Evolutionary conservation across 2,113 vertebrate genomes (phyloP).

Genomic region (Alethe diademata): DNA sequence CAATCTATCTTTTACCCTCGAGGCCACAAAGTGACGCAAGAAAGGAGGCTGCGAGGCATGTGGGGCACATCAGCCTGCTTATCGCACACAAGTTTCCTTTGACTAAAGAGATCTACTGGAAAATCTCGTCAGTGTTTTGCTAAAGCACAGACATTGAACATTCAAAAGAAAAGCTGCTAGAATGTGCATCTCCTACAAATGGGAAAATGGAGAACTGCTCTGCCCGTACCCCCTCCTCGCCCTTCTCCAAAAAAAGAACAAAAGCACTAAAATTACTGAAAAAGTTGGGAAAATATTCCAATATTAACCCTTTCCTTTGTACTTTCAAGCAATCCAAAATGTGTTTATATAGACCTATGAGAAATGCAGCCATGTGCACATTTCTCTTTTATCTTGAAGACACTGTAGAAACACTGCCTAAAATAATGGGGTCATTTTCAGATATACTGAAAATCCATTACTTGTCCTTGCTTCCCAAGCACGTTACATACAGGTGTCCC

Average conservation of each 20-base stretch:
- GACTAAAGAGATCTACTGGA: not conserved
- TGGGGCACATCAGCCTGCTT: not conserved
- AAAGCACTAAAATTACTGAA: not conserved
- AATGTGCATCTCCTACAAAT: not conserved
- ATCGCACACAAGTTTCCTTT: not conserved
- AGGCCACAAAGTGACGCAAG: not conserved
- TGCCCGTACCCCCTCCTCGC: fast-evolving
- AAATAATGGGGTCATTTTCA: not conserved
- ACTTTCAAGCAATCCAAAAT: not conserved
- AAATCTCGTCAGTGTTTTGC: not conserved
- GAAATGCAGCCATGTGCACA: not conserved
- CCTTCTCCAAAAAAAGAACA: too few relatives aligned
- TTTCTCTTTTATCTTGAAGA: not conserved
- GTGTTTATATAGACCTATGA: not conserved
- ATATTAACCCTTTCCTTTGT: not conserved
- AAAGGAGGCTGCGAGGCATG: not conserved
- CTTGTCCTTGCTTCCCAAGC: not conserved
- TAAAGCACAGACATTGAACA: not conserved
- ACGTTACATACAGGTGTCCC: not conserved
- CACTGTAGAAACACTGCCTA: not conserved
- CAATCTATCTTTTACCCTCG: not conserved
- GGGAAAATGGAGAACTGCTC: not conserved
- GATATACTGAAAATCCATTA: not conserved
- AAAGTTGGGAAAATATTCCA: not conserved
- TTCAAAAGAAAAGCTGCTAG: not conserved